Percentiles rank a stretch among this genome's conserved stretches.
phyloP scores from a whole-genome alignment of 2,113 vertebrate species.

The Poeciliopsis prolifica region DNA sequence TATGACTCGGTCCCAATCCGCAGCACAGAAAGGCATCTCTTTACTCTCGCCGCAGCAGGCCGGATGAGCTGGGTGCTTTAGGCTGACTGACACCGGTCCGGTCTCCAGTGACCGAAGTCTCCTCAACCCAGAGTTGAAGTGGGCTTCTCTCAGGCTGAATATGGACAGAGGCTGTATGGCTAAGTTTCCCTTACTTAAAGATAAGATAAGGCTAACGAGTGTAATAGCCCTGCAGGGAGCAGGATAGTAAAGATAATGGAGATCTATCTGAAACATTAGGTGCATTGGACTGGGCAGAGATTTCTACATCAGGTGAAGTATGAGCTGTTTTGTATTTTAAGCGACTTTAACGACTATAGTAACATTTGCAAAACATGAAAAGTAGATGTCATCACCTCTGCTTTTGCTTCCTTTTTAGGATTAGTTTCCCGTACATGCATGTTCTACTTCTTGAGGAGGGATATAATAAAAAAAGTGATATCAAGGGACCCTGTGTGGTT shows the following conservation, averaged over 20 bases:
- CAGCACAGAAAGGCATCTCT: conserved; percentile 60
- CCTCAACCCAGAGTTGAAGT: conserved; percentile 38
- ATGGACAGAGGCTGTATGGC: conserved; percentile 53
- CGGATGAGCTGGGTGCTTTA: conserved; percentile 54
- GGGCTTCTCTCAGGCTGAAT: conserved; percentile 58
- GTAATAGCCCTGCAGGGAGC: conserved; percentile 71
- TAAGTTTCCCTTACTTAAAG: conserved; percentile 74
- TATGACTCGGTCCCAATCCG: conserved; percentile 56
- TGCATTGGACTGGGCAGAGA: conserved; percentile 46
- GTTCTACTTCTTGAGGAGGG: background rate
- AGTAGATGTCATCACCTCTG: conserved; percentile 6
- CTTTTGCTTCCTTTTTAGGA: conserved; percentile 13
- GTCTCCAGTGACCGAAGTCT: conserved; percentile 57
- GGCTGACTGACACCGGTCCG: conserved; percentile 59
- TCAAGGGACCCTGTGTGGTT: conserved; percentile 7
- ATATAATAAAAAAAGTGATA: conserved; percentile 16
- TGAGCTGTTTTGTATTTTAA: conserved; percentile 41
- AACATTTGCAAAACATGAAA: background rate
- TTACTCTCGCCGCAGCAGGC: conserved; percentile 31
- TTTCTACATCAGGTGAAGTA: conserved; percentile 27
- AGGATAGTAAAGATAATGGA: conserved; percentile 70
- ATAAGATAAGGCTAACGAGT: conserved; percentile 77
- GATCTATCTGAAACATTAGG: conserved; percentile 62
- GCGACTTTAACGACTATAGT: conserved; percentile 18
- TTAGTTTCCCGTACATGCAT: background rate